A percentile compares a stretch with the other conserved stretches of the same genome.
These are phyloP conservation scores for Drosophila simulans DNA, from an alignment of 1,140 invertebrate genomes.

Conservation along the genomic window DNA sequence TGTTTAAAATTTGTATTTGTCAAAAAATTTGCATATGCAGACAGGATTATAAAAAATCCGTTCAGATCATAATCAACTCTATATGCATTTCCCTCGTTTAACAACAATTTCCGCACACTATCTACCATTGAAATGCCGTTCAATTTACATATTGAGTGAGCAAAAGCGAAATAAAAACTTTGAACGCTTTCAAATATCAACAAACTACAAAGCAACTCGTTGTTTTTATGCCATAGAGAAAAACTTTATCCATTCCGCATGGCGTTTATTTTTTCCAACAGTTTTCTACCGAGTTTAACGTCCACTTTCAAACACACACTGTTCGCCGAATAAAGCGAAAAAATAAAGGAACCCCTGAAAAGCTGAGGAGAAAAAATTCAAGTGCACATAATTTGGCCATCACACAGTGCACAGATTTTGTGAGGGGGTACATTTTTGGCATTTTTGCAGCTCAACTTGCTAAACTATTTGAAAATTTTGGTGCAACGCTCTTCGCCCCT, in stretches of 20 bases:
- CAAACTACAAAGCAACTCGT: slow-evolving; percentile 56
- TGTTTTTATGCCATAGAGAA: slow-evolving; percentile 50
- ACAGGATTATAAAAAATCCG: slow-evolving; percentile 11
- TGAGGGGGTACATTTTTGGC: slow-evolving; percentile 56
- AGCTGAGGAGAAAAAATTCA: slow-evolving; percentile 46
- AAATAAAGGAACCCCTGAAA: not conserved
- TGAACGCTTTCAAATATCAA: slow-evolving; percentile 48
- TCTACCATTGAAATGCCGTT: slow-evolving; percentile 40
- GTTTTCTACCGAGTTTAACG: slow-evolving; percentile 32
- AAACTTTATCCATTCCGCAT: slow-evolving; percentile 63
- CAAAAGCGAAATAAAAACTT: slow-evolving; percentile 25
- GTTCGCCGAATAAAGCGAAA: not conserved
- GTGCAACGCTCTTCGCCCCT: slow-evolving; percentile 21
- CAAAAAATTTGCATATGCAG: not conserved
- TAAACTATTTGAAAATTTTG: slow-evolving; percentile 75
- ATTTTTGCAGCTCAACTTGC: slow-evolving; percentile 77
- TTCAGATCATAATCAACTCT: slow-evolving; percentile 32
- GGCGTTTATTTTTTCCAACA: slow-evolving; percentile 65
- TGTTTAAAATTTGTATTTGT: slow-evolving; percentile 1
- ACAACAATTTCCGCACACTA: slow-evolving; percentile 36
- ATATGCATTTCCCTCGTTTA: slow-evolving; percentile 37
- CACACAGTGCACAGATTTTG: slow-evolving; percentile 60
- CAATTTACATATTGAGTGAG: slow-evolving; percentile 47
- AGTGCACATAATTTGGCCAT: slow-evolving; percentile 74
- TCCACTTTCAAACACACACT: slow-evolving; percentile 21